phyloP scores from a whole-genome alignment of 2,888 invertebrate genomes.

The Ptychoptera albimana region DNA sequence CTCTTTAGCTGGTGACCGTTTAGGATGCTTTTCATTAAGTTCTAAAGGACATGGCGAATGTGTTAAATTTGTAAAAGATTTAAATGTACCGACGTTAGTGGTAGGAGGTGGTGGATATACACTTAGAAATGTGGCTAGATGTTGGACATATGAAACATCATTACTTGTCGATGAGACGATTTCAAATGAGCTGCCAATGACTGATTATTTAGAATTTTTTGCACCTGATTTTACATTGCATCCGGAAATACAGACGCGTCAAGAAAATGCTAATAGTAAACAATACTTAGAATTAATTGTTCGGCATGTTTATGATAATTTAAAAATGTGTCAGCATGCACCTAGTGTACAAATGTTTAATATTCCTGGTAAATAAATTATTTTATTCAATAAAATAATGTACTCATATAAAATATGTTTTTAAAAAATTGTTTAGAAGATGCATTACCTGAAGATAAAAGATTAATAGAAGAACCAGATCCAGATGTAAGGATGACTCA shows the following conservation, averaged over 20 bases:
- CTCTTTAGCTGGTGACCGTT: conserved; percentile 82
- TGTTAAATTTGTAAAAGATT: conserved; percentile 84
- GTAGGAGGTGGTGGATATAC: conserved; percentile 81
- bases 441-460: conserved; percentile 49
- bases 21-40: conserved; percentile 93
- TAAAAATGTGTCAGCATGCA: conserved; percentile 84
- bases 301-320: conserved; percentile 77
- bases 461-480: conserved; percentile 59
- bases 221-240: conserved; percentile 93
- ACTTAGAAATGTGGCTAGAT: conserved; percentile 88
- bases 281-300: conserved; percentile 89
- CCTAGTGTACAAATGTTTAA: conserved; percentile 97
- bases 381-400: background rate
- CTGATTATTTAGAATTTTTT: conserved; percentile 93
- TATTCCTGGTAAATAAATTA: conserved; percentile 40
- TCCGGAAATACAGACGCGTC: conserved; percentile 74
- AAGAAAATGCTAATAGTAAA: conserved; percentile 88
- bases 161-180: conserved; percentile 83
- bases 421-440: conserved; percentile 36
- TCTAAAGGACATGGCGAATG: conserved; percentile 96
- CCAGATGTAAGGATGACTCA: conserved; percentile 65
- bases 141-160: conserved; percentile 98
- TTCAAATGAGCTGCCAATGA: conserved; percentile 87
- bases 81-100: conserved; percentile 82
- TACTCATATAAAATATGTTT: background rate